Evolutionary conservation across 2,113 vertebrate genomes (phyloP), one percentile per base, ranked within the genome.

Genomic region (Siphamia tubifer): DNA sequence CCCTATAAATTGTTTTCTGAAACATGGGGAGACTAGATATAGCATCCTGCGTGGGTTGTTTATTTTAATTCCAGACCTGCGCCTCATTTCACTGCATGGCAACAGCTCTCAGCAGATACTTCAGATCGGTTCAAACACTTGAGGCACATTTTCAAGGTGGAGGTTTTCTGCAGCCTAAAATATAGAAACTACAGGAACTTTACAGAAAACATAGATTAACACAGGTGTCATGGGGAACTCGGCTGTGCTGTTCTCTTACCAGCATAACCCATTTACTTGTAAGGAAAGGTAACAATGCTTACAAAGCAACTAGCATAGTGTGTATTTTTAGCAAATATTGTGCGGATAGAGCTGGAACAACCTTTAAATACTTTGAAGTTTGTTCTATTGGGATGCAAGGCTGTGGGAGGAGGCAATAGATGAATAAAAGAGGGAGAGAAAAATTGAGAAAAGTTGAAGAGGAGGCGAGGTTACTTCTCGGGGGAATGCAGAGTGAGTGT

Each of bases 1-100:
- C 30, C 12, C 9, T 39, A 8, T 40, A 61, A 80, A 84, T 54
- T 43, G 13, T 28, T 25, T 47, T 11, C 36, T 54, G 53, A 57
- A 66, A 66, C 25, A 62, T 42, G 36, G 24, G 39, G 58, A 65
- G 28, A 11, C 25, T 30, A 27, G n/a, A 54, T 74, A 74, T 65
- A 74, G 61, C 73, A 47, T 67, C 47, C 42, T 78, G 80, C 28
- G 75, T 86, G 64, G 84, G 82, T 34, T 85, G 79, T 87, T 84
- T 85, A 79, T 74, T 79, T 82, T 57, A 71, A 77, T 78, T 67
- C 42, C 61, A 40, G 25, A 62, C 63, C 81, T 69, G 51, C 16
- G 38, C 17, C 49, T 83, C 57, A 44, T 79, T 79, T 68, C 44
- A 62, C 44, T 58, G 77, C 36, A 36, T 72, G 73, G 62, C 78